phyloP scores from a whole-genome alignment of 2,888 invertebrate species.

The Drosophila merina region DNA sequence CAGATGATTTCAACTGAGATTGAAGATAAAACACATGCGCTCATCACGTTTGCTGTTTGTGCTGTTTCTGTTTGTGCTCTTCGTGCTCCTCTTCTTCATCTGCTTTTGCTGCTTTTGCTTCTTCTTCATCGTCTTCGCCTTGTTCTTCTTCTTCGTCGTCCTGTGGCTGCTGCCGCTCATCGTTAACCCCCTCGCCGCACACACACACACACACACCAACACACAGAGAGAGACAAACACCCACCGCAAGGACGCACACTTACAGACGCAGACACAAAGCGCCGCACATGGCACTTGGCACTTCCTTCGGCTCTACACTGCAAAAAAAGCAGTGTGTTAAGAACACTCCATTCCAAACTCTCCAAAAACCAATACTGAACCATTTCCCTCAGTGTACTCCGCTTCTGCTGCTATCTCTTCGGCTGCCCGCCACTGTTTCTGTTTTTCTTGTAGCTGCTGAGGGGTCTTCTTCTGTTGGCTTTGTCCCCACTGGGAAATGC shows the following conservation, averaged over 20 bases:
- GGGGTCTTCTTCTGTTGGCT: slow-evolving; percentile 37
- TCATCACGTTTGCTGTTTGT: slow-evolving; percentile 73
- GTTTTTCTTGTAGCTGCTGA: slow-evolving; percentile 16
- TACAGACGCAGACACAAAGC: slow-evolving; percentile 52
- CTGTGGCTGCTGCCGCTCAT: slow-evolving; percentile 44
- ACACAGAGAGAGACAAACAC: slow-evolving; percentile 24
- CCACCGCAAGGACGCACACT: slow-evolving; percentile 65
- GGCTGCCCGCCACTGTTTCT: slow-evolving; percentile 14
- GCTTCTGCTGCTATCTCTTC: slow-evolving; percentile 33
- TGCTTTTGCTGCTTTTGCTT: not conserved
- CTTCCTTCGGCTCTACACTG: slow-evolving; percentile 57
- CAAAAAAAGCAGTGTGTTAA: not conserved
- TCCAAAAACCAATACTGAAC: not conserved
- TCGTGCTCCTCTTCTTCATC: slow-evolving; percentile 31
- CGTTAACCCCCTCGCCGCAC: slow-evolving; percentile 1
- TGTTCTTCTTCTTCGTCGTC: slow-evolving; percentile 1
- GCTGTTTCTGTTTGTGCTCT: slow-evolving; percentile 53
- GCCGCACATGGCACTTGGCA: slow-evolving; percentile 73
- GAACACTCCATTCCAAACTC: too few relatives aligned
- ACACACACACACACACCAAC: slow-evolving; percentile 24
- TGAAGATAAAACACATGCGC: slow-evolving; percentile 78
- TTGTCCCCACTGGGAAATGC: slow-evolving; percentile 70
- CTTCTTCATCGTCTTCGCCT: not conserved
- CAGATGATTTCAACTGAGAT: slow-evolving; percentile 77
- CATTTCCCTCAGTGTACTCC: not conserved